Base-by-base conservation (phyloP, 2,888 invertebrate species). In the Leptodirus hochenwartii region DNA sequence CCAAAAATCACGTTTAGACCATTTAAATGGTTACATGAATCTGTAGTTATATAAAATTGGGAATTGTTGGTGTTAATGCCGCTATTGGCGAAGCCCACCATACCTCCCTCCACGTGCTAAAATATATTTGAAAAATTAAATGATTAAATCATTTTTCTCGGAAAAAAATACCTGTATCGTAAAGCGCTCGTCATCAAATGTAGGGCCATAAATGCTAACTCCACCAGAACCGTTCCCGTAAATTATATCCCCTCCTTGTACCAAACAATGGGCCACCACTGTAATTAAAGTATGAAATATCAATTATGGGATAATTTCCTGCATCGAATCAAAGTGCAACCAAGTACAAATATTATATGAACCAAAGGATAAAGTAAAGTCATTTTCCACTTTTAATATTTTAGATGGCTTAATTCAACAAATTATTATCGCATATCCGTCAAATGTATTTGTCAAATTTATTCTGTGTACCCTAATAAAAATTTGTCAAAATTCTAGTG, bases 171-270 rank as follows among this genome's bases (percentile, higher is more conserved):
- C 73, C 50, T 50, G 58, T 37, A 79, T 48, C 31, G 51, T 55
- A 47, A 88, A 85, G 52, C 79, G 81, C 60, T 96, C 95, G 64
- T 93, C 91, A 41, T 81, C 74, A 54, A 95, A 96, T 28, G 65
- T 62, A 9, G 67, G 63, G 5, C 93, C 95, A 51, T 91, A 96
- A 41, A 96, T 93, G 45, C 91, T 91, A 52, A 91, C 91, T 0
- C 95, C 91, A 22, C 82, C 71, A 2, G 77, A 72, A 1, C 95
- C 95, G 60, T 91, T 22, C 72, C 73, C 72, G 47, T 69, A 66
- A 3, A 72, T 62, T 34, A 84, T 66, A 47, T 82, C 81, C 4
- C 81, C 81, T 31, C 84, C 79, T 63, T 80, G 80, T 42, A 85
- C 71, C 74, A 93, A 88, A 54, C 88, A 93, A 41, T 80, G 74